Percentiles rank a stretch among this genome's conserved stretches.
These are phyloP conservation scores for Paedocypris sp. DNA, from an alignment of 2,113 vertebrate species.

Conservation along the genomic window DNA sequence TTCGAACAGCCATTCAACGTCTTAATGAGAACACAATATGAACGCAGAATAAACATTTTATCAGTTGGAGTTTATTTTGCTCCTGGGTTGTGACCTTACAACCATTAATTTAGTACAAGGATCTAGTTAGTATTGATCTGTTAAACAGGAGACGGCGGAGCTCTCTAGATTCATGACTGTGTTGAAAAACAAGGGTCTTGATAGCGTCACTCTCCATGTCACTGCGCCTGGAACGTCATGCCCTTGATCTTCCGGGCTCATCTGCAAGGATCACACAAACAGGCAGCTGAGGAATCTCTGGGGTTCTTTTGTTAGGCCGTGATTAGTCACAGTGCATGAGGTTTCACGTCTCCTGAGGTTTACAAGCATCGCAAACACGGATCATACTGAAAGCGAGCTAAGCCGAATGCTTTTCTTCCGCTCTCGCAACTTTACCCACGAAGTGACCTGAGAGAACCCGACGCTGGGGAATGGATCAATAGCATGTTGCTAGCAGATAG, in stretches of 20 bases:
- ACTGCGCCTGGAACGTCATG: not conserved
- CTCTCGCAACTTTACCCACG: not conserved
- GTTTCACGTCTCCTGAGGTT: not conserved
- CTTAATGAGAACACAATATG: no score
- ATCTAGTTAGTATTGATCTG: not conserved
- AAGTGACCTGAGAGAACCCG: not conserved
- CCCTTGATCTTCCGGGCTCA: constrained; percentile 15
- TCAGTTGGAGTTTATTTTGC: no score
- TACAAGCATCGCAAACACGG: not conserved
- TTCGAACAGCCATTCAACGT: no score
- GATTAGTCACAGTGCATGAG: not conserved
- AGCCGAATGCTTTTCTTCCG: not conserved
- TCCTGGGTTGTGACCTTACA: no score
- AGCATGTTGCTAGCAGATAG: constrained; percentile 11
- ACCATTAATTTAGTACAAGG: no score
- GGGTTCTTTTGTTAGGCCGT: constrained; percentile 1
- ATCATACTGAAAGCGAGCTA: not conserved
- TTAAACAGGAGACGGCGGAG: not conserved
- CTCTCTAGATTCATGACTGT: no score
- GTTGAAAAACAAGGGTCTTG: constrained; percentile 3
- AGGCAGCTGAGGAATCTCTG: constrained; percentile 14
- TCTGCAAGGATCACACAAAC: constrained; percentile 17
- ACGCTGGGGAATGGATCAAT: constrained; percentile 18
- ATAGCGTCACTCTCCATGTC: constrained; percentile 4
- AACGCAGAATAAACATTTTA: no score